Conservation (phyloP, 2,797 vertebrate genomes). For the Heliangelus exortis region DNA sequence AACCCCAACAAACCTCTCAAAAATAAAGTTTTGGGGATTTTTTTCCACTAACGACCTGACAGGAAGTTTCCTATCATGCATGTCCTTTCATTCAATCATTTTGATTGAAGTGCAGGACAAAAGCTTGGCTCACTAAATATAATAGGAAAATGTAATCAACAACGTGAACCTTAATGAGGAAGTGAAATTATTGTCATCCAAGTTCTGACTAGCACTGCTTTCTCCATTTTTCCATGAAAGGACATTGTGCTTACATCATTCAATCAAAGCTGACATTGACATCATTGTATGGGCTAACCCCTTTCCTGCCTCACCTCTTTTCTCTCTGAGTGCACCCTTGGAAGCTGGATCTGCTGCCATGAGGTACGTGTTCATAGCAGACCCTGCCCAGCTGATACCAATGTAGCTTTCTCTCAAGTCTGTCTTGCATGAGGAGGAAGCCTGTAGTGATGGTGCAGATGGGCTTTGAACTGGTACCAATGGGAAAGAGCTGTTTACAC, state of each 20-base stretch:
- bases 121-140: neutral
- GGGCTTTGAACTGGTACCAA: neutral
- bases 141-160: slow-evolving; percentile 13
- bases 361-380: accelerated
- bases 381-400: neutral
- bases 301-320: neutral
- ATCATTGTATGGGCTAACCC: neutral
- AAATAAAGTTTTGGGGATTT: neutral
- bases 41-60: neutral
- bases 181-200: neutral
- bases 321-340: neutral
- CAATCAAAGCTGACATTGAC: neutral
- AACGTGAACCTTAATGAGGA: neutral
- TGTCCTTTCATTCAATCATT: neutral
- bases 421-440: neutral
- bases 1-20: neutral
- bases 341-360: neutral
- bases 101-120: neutral
- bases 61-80: neutral
- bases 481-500: neutral
- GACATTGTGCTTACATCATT: neutral
- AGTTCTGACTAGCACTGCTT: neutral
- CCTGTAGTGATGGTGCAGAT: neutral
- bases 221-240: neutral
- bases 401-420: neutral